Evolutionary conservation across 2,888 invertebrate genomes (phyloP).

Genomic region (Andrena minutula): DNA sequence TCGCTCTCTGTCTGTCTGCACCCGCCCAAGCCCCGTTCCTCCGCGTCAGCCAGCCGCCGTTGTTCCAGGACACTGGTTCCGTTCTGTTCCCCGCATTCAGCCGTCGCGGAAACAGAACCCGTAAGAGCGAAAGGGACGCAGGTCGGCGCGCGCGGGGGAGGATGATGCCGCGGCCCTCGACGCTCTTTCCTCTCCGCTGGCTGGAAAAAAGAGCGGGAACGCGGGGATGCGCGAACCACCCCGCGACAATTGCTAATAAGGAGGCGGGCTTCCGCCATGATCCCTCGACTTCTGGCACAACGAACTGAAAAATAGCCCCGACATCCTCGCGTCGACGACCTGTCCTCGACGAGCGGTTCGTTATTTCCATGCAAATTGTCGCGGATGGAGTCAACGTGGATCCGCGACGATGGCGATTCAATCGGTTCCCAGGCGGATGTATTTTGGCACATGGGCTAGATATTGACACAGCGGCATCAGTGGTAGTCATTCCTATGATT

Average conservation of each 20-base stretch:
- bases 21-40: conserved; percentile 30
- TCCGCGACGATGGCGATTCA: conserved; percentile 35
- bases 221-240: conserved; percentile 20
- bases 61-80: conserved; percentile 70
- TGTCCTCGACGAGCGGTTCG: not conserved
- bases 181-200: conserved; percentile 63
- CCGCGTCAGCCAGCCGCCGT: conserved; percentile 43
- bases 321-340: not conserved
- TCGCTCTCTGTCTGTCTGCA: conserved; percentile 34
- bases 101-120: conserved; percentile 46
- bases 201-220: conserved; percentile 59
- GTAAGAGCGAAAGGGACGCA: conserved; percentile 21
- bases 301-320: conserved; percentile 52
- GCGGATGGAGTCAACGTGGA: not conserved
- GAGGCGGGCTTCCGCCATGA: conserved; percentile 56
- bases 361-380: conserved; percentile 49
- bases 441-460: conserved; percentile 36
- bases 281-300: conserved; percentile 55
- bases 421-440: conserved; percentile 37
- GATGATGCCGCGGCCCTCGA: conserved; percentile 46
- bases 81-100: conserved; percentile 63
- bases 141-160: conserved; percentile 30
- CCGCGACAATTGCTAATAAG: conserved; percentile 73
- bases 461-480: conserved; percentile 57
- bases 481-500: conserved; percentile 42